phyloP scores from a whole-genome alignment of 2,888 invertebrate species.

The Drosophila cognata region DNA sequence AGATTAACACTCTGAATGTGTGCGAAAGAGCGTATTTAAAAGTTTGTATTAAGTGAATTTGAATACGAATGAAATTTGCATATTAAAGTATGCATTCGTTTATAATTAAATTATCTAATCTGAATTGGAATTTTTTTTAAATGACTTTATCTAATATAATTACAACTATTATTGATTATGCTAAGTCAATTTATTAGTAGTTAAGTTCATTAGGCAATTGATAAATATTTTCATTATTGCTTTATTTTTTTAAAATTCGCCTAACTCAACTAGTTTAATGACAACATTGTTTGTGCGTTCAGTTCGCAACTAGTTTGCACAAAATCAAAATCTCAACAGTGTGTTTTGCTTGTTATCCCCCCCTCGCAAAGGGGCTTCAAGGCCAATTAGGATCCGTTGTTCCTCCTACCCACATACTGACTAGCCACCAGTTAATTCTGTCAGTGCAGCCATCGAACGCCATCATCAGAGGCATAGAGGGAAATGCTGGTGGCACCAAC shows the following conservation, averaged over 20 bases:
- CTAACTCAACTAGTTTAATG: neutral
- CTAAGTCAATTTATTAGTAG: neutral
- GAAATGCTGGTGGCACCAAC: slow-evolving; percentile 10
- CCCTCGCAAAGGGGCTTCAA: slow-evolving; percentile 30
- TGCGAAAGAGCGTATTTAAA: neutral
- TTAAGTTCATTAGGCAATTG: neutral
- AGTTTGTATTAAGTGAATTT: neutral
- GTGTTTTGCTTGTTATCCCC: slow-evolving; percentile 24
- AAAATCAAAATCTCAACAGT: slow-evolving; percentile 18
- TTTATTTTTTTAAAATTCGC: neutral
- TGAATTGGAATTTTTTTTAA: neutral
- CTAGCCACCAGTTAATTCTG: slow-evolving; percentile 64
- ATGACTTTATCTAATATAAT: neutral
- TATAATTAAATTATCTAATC: neutral
- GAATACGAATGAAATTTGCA: neutral
- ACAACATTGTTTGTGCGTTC: neutral
- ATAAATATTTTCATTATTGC: neutral
- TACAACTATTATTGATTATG: neutral
- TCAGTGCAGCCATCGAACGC: slow-evolving; percentile 70
- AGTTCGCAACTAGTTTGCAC: neutral
- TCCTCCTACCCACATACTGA: slow-evolving; percentile 1
- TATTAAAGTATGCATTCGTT: neutral
- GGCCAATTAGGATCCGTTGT: slow-evolving; percentile 57
- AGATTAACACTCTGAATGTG: neutral
- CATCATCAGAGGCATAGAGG: slow-evolving; percentile 39